phyloP scores from a whole-genome alignment of 2,113 vertebrate species.

The Sylvilagus bachmani region DNA sequence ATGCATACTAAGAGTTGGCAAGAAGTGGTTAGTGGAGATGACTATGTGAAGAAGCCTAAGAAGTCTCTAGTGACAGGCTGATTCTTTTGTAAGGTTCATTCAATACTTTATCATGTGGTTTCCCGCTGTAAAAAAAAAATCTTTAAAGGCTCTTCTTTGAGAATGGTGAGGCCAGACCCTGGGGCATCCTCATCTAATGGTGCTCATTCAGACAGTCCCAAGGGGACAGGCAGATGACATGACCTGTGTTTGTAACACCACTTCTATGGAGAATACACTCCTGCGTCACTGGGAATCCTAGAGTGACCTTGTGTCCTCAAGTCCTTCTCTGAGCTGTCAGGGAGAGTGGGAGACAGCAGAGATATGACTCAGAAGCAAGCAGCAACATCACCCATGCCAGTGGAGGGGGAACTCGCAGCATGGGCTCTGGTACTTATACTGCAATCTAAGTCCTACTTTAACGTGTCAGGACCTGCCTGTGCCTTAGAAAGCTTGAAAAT shows the following conservation, averaged over 20 bases:
- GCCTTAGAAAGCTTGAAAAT: conserved; percentile 42
- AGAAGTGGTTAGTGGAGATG: not conserved
- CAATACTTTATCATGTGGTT: not conserved
- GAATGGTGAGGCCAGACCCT: not conserved
- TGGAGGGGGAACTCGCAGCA: too few species aligned
- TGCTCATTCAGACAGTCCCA: not conserved
- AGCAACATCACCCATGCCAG: not conserved
- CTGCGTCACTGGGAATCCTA: not conserved
- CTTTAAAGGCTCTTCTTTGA: not conserved
- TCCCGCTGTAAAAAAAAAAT: conserved; percentile 39
- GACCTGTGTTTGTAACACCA: not conserved
- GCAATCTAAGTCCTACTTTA: not conserved
- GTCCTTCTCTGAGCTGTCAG: not conserved
- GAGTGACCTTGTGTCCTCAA: not conserved
- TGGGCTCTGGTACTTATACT: not conserved
- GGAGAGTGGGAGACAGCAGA: not conserved
- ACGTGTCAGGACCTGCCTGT: not conserved
- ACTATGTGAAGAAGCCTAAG: not conserved
- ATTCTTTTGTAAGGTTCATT: conserved; percentile 9
- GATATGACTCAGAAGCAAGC: not conserved
- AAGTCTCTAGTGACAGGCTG: not conserved
- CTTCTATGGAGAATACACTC: conserved; percentile 12
- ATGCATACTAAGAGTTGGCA: not conserved
- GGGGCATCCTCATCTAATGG: not conserved
- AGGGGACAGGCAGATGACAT: not conserved